Conservation (phyloP, 2,888 invertebrate genomes). For the Blastobasis lacticolella region DNA sequence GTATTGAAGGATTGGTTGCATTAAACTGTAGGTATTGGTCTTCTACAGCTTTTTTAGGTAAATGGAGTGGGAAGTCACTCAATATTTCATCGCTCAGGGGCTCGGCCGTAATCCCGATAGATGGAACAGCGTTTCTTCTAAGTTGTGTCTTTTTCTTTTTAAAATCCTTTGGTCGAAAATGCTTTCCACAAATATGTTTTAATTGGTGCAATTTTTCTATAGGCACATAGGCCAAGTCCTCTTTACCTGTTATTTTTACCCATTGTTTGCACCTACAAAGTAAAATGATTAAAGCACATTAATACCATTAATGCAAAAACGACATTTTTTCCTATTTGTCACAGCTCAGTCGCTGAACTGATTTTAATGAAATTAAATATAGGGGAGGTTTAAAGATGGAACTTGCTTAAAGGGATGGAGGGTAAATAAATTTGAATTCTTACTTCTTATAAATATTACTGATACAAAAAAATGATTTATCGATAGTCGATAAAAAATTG, state of each 20-base stretch:
- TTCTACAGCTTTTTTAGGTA: too few relatives aligned
- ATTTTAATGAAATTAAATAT: too few relatives aligned
- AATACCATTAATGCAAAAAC: background rate
- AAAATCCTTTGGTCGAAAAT: conserved; percentile 4
- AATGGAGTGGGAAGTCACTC: conserved; percentile 1
- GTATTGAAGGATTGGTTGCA: too few relatives aligned
- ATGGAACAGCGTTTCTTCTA: conserved; percentile 6
- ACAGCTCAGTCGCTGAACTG: background rate
- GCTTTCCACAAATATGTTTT: conserved; percentile 6
- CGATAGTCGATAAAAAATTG: too few relatives aligned
- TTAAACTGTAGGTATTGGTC: too few relatives aligned
- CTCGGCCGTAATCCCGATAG: background rate
- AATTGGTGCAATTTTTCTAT: conserved; percentile 8
- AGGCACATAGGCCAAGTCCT: conserved; percentile 6
- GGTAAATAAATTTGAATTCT: too few relatives aligned
- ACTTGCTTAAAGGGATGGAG: too few relatives aligned
- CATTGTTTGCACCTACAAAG: conserved; percentile 4
- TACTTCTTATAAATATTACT: too few relatives aligned
- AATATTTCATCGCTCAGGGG: conserved; percentile 7
- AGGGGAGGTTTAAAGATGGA: too few relatives aligned
- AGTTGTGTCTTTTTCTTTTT: conserved; percentile 6
- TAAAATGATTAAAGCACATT: background rate
- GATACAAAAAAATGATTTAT: too few relatives aligned
- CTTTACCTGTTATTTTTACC: conserved; percentile 4
- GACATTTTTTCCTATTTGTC: background rate